Evolutionary conservation across 2,888 invertebrate species (phyloP).

Genomic region (Crioceris asparagi): DNA sequence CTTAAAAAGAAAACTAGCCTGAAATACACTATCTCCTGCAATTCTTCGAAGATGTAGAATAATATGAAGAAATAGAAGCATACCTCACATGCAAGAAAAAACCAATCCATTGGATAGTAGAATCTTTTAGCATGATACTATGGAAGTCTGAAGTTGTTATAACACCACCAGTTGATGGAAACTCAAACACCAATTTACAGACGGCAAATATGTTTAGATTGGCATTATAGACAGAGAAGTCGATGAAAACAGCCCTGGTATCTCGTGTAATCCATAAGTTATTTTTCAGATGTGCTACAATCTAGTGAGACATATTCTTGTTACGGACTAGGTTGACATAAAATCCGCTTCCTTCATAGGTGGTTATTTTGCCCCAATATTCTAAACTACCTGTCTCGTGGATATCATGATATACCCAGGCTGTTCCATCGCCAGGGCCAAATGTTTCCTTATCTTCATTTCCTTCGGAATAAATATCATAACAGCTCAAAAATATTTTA

Average conservation of each 20-base stretch:
- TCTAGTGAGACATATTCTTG: conserved; percentile 34
- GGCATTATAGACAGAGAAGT: conserved; percentile 63
- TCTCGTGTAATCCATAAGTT: conserved; percentile 56
- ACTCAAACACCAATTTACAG: conserved; percentile 48
- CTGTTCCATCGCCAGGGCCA: too few species aligned
- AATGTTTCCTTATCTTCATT: too few species aligned
- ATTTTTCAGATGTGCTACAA: conserved; percentile 42
- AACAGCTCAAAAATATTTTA: too few species aligned
- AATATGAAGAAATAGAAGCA: conserved; percentile 46
- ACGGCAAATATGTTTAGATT: conserved; percentile 48
- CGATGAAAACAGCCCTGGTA: conserved; percentile 56
- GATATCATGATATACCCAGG: conserved; percentile 38
- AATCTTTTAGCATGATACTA: conserved; percentile 47
- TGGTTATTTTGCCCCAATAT: conserved; percentile 41
- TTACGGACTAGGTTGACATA: conserved; percentile 42
- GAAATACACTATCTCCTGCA: conserved; percentile 42
- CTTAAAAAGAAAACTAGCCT: conserved; percentile 43
- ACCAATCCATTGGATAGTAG: conserved; percentile 40
- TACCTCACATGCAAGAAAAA: conserved; percentile 44
- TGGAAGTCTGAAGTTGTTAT: conserved; percentile 47
- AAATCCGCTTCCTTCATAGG: conserved; percentile 48
- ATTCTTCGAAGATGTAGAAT: conserved; percentile 49
- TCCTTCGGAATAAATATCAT: too few species aligned
- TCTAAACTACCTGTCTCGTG: conserved; percentile 34
- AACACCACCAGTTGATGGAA: conserved; percentile 62